A percentile compares a stretch with the other conserved stretches of the same genome.
Evolutionary conservation across 2,888 invertebrate genomes (phyloP).

Genomic region (Myopa tessellatipennis): DNA sequence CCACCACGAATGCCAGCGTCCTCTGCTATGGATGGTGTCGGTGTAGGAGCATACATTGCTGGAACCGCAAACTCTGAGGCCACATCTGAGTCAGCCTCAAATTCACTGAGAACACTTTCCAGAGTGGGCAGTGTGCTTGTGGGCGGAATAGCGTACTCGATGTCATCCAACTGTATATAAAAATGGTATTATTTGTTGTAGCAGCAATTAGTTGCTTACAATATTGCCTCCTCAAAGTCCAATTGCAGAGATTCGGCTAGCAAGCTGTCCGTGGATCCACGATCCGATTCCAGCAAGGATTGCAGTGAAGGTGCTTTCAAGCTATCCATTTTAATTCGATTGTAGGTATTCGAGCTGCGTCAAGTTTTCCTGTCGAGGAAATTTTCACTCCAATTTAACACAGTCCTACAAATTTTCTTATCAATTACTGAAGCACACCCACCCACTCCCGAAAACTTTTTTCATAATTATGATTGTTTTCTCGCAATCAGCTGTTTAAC

Average conservation of each 20-base stretch:
- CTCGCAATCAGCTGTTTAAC: constrained; percentile 13
- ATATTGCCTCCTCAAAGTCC: constrained; percentile 76
- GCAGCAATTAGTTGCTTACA: constrained; percentile 15
- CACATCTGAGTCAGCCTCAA: constrained; percentile 75
- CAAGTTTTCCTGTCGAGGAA: neutral
- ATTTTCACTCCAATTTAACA: neutral
- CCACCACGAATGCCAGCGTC: constrained; percentile 69
- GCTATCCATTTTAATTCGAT: constrained; percentile 57
- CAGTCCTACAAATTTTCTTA: constrained; percentile 18
- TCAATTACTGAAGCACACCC: constrained; percentile 34
- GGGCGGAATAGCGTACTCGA: constrained; percentile 84
- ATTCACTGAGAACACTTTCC: constrained; percentile 84
- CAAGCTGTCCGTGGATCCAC: constrained; percentile 77
- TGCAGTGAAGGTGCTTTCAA: constrained; percentile 69
- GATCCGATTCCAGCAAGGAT: constrained; percentile 72
- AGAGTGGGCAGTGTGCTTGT: constrained; percentile 80
- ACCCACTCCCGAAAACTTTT: constrained; percentile 30
- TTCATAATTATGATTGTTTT: neutral
- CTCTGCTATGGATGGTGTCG: constrained; percentile 65
- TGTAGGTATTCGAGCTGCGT: neutral
- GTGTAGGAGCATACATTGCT: constrained; percentile 61
- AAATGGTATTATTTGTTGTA: constrained; percentile 14
- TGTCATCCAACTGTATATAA: constrained; percentile 77
- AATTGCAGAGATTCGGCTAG: constrained; percentile 71
- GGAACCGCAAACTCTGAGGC: constrained; percentile 65